These are phyloP conservation scores for Azorinus chamasolen DNA, from an alignment of 2,888 invertebrate genomes.

Conservation along the genomic window DNA sequence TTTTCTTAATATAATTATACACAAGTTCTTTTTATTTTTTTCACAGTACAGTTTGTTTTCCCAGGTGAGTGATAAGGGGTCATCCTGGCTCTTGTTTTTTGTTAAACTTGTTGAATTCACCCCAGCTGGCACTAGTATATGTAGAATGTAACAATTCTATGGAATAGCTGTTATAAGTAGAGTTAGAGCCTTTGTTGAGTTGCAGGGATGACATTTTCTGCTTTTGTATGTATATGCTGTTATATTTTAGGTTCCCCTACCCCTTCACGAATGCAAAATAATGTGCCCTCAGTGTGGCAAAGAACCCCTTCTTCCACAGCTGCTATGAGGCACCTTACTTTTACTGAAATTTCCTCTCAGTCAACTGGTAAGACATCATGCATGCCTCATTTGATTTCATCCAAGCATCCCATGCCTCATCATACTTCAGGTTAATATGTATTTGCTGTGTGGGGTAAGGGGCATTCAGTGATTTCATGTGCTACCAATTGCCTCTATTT, in stretches of 20 bases:
- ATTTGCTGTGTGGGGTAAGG: not conserved
- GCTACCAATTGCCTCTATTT: too few species aligned
- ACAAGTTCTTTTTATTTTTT: too few species aligned
- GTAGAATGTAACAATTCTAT: too few species aligned
- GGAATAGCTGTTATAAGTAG: too few species aligned
- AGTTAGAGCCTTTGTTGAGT: too few species aligned
- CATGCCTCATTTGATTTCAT: constrained; percentile 7
- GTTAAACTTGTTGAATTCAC: too few species aligned
- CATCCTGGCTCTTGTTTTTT: too few species aligned
- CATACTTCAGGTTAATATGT: not conserved
- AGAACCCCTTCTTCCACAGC: constrained; percentile 62
- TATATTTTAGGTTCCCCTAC: constrained; percentile 78
- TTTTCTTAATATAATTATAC: too few species aligned
- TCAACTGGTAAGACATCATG: constrained; percentile 51
- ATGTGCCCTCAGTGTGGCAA: constrained; percentile 79
- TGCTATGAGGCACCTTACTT: constrained; percentile 64
- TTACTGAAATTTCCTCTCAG: constrained; percentile 59
- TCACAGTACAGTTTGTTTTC: too few species aligned
- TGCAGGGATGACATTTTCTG: not conserved
- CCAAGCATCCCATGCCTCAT: constrained; percentile 1
- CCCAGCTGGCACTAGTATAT: too few species aligned
- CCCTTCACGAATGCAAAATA: constrained; percentile 74
- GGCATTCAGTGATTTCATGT: too few species aligned
- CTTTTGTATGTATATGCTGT: constrained; percentile 48
- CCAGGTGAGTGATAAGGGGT: too few species aligned